A percentile compares a stretch with the other conserved stretches of the same genome.
Conservation (phyloP, 1,140 invertebrate genomes). For the Cydia strobilella region DNA sequence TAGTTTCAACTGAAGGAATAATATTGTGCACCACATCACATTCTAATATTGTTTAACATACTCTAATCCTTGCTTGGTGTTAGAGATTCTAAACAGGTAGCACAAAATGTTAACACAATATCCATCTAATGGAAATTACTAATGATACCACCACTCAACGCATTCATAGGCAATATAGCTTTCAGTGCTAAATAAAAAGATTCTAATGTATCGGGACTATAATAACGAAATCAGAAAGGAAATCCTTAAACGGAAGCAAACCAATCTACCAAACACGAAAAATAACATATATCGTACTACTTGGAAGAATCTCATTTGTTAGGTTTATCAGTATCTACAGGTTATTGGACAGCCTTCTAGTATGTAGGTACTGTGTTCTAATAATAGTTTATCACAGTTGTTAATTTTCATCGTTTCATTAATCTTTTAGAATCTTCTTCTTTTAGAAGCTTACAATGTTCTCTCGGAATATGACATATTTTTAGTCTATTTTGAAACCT, state of each 20-base stretch:
- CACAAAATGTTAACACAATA: background rate
- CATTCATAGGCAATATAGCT: constrained; percentile 15
- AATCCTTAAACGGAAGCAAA: background rate
- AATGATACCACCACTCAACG: background rate
- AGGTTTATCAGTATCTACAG: too few species aligned
- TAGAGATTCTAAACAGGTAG: background rate
- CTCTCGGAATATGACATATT: too few species aligned
- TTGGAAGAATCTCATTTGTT: too few species aligned
- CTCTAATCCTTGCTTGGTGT: background rate
- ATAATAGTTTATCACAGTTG: too few species aligned
- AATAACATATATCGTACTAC: too few species aligned
- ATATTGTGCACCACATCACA: constrained; percentile 7
- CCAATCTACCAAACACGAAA: background rate
- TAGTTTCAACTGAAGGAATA: background rate
- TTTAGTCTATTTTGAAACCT: too few species aligned
- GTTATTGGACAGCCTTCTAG: too few species aligned
- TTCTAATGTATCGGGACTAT: background rate
- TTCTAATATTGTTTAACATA: constrained; percentile 3
- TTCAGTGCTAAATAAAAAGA: background rate
- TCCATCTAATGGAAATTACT: background rate
- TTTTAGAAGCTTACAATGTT: too few species aligned
- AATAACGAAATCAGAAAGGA: background rate
- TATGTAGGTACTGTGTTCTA: too few species aligned
- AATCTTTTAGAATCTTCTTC: too few species aligned
- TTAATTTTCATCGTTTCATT: too few species aligned